Evolutionary conservation across 2,113 vertebrate species (phyloP).

Genomic region (Alaudala cheleensis): DNA sequence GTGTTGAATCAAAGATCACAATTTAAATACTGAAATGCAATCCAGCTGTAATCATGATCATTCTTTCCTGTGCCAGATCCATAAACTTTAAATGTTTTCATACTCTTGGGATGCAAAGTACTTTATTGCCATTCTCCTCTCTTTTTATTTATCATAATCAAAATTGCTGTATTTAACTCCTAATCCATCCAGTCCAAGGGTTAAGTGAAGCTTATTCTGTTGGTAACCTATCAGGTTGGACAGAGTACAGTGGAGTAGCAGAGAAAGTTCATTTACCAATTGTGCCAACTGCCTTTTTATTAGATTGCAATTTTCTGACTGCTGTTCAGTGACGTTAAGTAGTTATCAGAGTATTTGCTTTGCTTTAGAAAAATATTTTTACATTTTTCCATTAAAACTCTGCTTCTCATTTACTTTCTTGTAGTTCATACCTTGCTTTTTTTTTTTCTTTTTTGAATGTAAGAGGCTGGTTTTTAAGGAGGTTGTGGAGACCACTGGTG

Average conservation of each 20-base stretch:
- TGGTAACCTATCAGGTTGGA: not conserved
- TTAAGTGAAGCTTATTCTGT: not conserved
- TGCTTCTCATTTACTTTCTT: slow-evolving; percentile 15
- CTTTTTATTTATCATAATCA: slow-evolving; percentile 36
- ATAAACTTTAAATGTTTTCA: slow-evolving; percentile 28
- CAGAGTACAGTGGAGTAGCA: not conserved
- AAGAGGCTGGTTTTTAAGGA: not conserved
- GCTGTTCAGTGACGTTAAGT: slow-evolving; percentile 1
- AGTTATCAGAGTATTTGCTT: slow-evolving; percentile 10
- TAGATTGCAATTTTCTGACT: slow-evolving; percentile 22
- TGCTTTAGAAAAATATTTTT: slow-evolving; percentile 25
- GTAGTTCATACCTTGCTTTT: not conserved
- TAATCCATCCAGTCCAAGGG: not conserved
- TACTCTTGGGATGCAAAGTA: not conserved
- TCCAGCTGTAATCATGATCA: slow-evolving; percentile 20
- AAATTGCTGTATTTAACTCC: not conserved
- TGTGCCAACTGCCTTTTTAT: slow-evolving; percentile 8
- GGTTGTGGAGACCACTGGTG: not conserved
- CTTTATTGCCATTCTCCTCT: not conserved
- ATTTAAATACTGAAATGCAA: slow-evolving; percentile 19
- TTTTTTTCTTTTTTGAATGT: not conserved
- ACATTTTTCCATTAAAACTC: not conserved
- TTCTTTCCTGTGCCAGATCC: slow-evolving; percentile 6
- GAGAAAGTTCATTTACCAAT: not conserved
- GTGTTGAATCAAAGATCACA: not conserved